Evolutionary conservation across 2,113 vertebrate species (phyloP), one percentile per base, ranked within the genome.

Genomic region (Chaenocephalus aceratus): DNA sequence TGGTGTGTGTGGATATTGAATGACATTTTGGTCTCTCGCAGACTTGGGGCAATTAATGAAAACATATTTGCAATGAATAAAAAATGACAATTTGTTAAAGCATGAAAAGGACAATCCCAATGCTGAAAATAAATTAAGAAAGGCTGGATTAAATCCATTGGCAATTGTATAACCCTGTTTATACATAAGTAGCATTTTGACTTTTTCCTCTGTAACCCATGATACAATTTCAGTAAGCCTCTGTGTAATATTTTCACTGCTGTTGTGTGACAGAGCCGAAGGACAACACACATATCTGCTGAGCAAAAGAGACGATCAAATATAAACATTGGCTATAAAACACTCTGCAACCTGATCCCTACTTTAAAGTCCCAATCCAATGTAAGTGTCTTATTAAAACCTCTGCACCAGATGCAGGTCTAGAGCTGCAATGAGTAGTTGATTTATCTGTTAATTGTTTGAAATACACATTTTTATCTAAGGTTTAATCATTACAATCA

Each of bases 301-400:
- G 98, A 99, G 80, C 98, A 99, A 77, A 99, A 98, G 87, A 95
- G 98, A 64, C 95, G 97, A 67, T 96, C 93, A 85, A 99, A 97
- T 85, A 99, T 99, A 91, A 98, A 97, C 88, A 95, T 93, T 58
- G 95, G 96, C 77, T 98, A 97, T 65, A 96, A 95, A 91, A 96
- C 96, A 0, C 94, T 99, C 53, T 95, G 96, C 87, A 95, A 86
- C 72, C 86, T 99, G 80, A 96, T 99, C 62, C 95, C 97, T 3
- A 92, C 95, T 10, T 84, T 96, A 6, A 96, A 95, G 83, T 88
- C 94, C 5, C 95, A 95, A 72, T 91, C 93, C n/a, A 98, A 94
- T 85, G 96, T 96, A 91, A 97, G 95, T 83, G 11, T 46, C 54
- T 58, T 46, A 26, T 16, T 56, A 9, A 54, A 65, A 64, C 53